Evolutionary conservation across 1,140 invertebrate genomes (phyloP), one percentile per base, ranked within the genome.

Genomic region (Diprion similis): DNA sequence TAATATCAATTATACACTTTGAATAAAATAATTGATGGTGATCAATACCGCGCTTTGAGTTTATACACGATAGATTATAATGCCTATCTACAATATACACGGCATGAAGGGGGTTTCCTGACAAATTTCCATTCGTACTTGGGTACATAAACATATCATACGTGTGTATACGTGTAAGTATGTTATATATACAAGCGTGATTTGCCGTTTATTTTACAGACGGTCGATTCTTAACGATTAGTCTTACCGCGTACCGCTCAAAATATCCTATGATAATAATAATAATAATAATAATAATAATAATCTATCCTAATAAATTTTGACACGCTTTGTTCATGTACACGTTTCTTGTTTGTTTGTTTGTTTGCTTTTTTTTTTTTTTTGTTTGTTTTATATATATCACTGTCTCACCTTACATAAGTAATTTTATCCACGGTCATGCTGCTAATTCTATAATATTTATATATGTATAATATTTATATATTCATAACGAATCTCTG

Each of bases 201-300:
- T 84, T 85, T 83, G 80, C 75, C 78, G 80, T 86, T 87, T 86
- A 85, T 87, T 86, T 86, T 87, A 87, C 82, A 84, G 77, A 84
- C 81, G 51, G 51, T 59, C 51, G 11, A 59, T 59, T 59, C 51
- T 59, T 59, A 59, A 13, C 51, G 51, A 59, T 6, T 59, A 59
- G n/a, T 6, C 51, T 59, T 59, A 59, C 51, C 51, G 24, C 24
- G 24, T 37, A 37, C 6, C 24, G 2, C 24, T 37, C 24, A 37
- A 37, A 37, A 37, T 37, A 37, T 1, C 24, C 24, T 37, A 37
- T 37, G 1, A 37, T 37, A 37, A 37, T 37, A 37, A 37, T 37
- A 37, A 37, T 37, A 37, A 37, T 37, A 37, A 37, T 37, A 0
- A 37, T 37, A 37, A 37, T 37, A 37, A 37, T 37, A 37, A 37